These are phyloP conservation scores for Lordiphosa collinella DNA, from an alignment of 1,140 invertebrate genomes.

Conservation along the genomic window DNA sequence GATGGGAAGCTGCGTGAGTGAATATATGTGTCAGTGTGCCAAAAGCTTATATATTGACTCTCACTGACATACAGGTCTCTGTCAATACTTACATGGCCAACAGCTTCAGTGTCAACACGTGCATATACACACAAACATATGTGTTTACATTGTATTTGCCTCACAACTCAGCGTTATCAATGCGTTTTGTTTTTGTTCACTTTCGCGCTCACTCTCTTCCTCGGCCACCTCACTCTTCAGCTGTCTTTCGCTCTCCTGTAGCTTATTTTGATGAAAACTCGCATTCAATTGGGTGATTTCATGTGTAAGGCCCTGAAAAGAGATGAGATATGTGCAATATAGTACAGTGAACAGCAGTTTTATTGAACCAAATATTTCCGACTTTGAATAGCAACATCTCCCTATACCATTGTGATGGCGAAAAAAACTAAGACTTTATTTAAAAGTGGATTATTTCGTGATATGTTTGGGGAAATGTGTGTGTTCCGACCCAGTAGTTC, in stretches of 20 bases:
- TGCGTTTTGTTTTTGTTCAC: conserved; percentile 22
- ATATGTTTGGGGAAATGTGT: too few relatives aligned
- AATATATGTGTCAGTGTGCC: conserved; percentile 65
- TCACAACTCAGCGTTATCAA: conserved; percentile 47
- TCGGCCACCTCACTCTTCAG: conserved; percentile 4
- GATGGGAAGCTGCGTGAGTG: conserved; percentile 1
- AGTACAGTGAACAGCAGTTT: not conserved
- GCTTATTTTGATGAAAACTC: conserved; percentile 3
- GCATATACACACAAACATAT: conserved; percentile 7
- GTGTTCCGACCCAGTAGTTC: too few relatives aligned
- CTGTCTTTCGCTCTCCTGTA: not conserved
- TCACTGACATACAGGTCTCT: conserved; percentile 9
- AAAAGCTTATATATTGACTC: conserved; percentile 34
- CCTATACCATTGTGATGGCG: too few relatives aligned
- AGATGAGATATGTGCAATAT: not conserved
- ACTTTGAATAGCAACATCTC: too few relatives aligned
- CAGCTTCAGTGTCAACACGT: conserved; percentile 43
- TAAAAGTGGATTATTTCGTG: too few relatives aligned
- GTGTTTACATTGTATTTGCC: conserved; percentile 28
- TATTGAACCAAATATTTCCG: not conserved
- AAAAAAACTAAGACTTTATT: too few relatives aligned
- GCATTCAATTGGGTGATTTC: conserved; percentile 23
- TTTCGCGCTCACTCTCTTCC: conserved; percentile 24
- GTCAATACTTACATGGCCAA: not conserved
- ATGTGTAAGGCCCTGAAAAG: conserved; percentile 22